Percentiles rank a stretch among this genome's conserved stretches.
Conservation (phyloP, 2,888 invertebrate genomes). For the Alloscopus bannaensis region DNA sequence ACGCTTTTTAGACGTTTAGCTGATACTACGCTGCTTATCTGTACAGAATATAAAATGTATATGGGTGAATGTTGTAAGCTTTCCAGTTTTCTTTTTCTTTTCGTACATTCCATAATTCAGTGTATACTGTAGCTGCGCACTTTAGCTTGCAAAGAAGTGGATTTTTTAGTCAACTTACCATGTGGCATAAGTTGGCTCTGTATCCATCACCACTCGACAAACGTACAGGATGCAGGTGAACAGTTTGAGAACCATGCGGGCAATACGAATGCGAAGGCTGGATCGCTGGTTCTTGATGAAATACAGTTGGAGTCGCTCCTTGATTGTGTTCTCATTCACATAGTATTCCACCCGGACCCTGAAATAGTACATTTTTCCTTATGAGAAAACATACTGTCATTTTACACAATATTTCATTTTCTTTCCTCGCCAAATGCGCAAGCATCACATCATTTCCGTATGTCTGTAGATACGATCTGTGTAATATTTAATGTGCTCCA, state of each 20-base stretch:
- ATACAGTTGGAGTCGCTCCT: slow-evolving; percentile 98
- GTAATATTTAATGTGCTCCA: too few species aligned
- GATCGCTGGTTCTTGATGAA: slow-evolving; percentile 99
- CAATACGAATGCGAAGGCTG: slow-evolving; percentile 98
- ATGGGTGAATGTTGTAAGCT: too few species aligned
- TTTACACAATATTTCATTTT: slow-evolving; percentile 15
- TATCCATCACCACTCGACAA: slow-evolving; percentile 92
- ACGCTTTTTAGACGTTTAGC: too few species aligned
- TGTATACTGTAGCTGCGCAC: too few species aligned
- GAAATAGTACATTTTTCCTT: slow-evolving; percentile 74
- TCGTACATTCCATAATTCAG: too few species aligned
- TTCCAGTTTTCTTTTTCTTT: too few species aligned
- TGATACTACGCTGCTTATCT: too few species aligned
- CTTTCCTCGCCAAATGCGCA: too few species aligned
- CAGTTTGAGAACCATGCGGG: slow-evolving; percentile 97
- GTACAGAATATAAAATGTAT: too few species aligned
- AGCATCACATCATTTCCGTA: too few species aligned
- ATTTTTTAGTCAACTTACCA: slow-evolving; percentile 82
- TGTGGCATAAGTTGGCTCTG: slow-evolving; percentile 89
- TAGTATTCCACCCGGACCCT: slow-evolving; percentile 99
- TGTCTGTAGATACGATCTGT: too few species aligned
- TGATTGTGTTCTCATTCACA: slow-evolving; percentile 99
- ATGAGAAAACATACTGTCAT: slow-evolving; percentile 20
- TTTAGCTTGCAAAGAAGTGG: neutral
- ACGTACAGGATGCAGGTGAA: slow-evolving; percentile 97